Percentiles rank a stretch among this genome's conserved stretches.
Conservation (phyloP, 1,140 invertebrate genomes). For the Rhagoletis zephyria region DNA sequence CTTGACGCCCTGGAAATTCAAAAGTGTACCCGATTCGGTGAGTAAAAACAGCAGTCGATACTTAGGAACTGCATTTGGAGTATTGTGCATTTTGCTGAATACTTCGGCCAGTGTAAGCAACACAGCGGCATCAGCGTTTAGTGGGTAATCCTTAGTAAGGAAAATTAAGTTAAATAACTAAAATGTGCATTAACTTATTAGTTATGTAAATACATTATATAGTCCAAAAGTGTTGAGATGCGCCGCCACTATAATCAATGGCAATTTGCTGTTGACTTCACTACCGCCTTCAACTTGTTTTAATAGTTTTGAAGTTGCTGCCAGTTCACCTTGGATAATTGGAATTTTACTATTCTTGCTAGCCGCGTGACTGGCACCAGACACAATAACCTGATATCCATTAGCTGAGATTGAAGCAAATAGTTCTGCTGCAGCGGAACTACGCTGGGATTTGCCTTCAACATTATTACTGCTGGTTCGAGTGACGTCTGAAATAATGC, state of each 20-base stretch:
- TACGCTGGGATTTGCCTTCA: slow-evolving; percentile 65
- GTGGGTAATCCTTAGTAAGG: slow-evolving; percentile 63
- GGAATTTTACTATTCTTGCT: slow-evolving; percentile 87
- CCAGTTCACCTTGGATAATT: slow-evolving; percentile 89
- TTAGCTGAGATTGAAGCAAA: slow-evolving; percentile 90
- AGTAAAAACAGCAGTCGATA: slow-evolving; percentile 93
- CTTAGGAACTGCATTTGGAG: slow-evolving; percentile 84
- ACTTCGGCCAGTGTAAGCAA: slow-evolving; percentile 90
- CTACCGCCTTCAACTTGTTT: slow-evolving; percentile 82
- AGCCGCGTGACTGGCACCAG: slow-evolving; percentile 78
- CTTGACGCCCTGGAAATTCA: slow-evolving; percentile 96
- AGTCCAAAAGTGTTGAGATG: slow-evolving; percentile 93
- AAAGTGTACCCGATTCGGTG: slow-evolving; percentile 89
- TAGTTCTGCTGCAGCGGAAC: slow-evolving; percentile 85
- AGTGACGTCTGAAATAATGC: slow-evolving; percentile 84
- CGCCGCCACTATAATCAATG: slow-evolving; percentile 90
- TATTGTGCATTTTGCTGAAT: slow-evolving; percentile 92
- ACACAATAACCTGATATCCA: slow-evolving; percentile 90
- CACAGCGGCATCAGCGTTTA: slow-evolving; percentile 84
- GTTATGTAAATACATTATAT: slow-evolving; percentile 82
- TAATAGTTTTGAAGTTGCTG: slow-evolving; percentile 67
- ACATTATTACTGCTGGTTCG: slow-evolving; percentile 74
- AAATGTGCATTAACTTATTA: not conserved
- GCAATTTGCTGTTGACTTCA: slow-evolving; percentile 81
- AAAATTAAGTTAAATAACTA: not conserved